These are phyloP conservation scores for Vimba vimba DNA, from an alignment of 2,113 vertebrate species.

Conservation along the genomic window DNA sequence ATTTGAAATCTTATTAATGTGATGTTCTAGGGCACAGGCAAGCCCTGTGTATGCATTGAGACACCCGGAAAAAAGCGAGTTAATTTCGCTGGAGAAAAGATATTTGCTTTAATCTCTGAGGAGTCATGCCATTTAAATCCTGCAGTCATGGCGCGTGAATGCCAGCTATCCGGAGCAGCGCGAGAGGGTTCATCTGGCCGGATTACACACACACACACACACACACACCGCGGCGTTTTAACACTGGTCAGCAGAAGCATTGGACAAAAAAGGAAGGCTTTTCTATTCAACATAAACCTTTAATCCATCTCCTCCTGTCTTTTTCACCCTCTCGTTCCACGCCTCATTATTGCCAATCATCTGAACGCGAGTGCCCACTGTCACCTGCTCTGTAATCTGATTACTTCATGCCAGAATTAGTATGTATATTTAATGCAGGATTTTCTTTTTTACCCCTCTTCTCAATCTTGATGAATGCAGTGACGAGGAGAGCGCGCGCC, in stretches of 20 bases:
- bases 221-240: neutral
- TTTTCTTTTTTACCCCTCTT: conserved; percentile 66
- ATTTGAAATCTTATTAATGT: conserved; percentile 45
- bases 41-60: conserved; percentile 22
- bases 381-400: conserved; percentile 99
- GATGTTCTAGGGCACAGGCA: conserved; percentile 29
- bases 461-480: conserved; percentile 99
- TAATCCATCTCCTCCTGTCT: conserved; percentile 62
- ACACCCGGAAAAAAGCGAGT: conserved; percentile 18
- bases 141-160: conserved; percentile 13
- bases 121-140: conserved; percentile 52
- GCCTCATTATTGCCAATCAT: conserved; percentile 91
- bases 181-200: conserved; percentile 17
- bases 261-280: conserved; percentile 47
- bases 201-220: neutral
- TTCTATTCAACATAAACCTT: conserved; percentile 76
- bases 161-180: conserved; percentile 27
- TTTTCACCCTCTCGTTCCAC: conserved; percentile 61
- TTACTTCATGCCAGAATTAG: conserved; percentile 98
- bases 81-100: conserved; percentile 49
- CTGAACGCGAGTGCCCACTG: conserved; percentile 87
- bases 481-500: conserved; percentile 92
- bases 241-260: conserved; percentile 6
- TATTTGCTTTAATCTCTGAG: conserved; percentile 55
- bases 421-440: conserved; percentile 99